Conservation (phyloP, 2,888 invertebrate genomes). For the Scaptomyza parva region DNA sequence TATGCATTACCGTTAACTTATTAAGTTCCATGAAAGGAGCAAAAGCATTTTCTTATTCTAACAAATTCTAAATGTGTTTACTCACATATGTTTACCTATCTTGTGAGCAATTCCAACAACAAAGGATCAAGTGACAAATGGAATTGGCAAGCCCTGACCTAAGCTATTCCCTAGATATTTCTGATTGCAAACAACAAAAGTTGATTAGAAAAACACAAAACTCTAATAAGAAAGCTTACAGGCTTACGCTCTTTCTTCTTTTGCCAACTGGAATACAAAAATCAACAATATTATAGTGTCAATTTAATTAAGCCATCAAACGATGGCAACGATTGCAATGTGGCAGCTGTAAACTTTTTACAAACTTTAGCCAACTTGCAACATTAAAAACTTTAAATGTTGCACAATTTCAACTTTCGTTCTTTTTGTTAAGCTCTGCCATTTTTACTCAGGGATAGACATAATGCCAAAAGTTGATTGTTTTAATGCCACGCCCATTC, state of each 20-base stretch:
- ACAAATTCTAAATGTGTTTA: too few species aligned
- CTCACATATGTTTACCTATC: too few species aligned
- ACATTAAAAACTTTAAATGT: conserved; percentile 49
- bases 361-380: conserved; percentile 24
- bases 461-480: conserved; percentile 36
- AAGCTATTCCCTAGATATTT: not conserved
- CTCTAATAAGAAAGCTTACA: conserved; percentile 12
- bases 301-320: conserved; percentile 48
- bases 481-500: conserved; percentile 41
- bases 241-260: conserved; percentile 11
- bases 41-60: too few species aligned
- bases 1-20: too few species aligned
- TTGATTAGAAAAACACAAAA: too few species aligned
- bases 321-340: conserved; percentile 3
- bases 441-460: not conserved
- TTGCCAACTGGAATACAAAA: not conserved
- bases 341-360: conserved; percentile 30
- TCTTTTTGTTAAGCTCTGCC: not conserved
- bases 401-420: conserved; percentile 56
- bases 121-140: too few species aligned
- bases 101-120: too few species aligned
- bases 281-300: conserved; percentile 12
- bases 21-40: too few species aligned
- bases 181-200: conserved; percentile 2
- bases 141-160: too few species aligned